These are phyloP conservation scores for Cheilosia vernalis DNA, from an alignment of 2,888 invertebrate species.

Conservation along the genomic window DNA sequence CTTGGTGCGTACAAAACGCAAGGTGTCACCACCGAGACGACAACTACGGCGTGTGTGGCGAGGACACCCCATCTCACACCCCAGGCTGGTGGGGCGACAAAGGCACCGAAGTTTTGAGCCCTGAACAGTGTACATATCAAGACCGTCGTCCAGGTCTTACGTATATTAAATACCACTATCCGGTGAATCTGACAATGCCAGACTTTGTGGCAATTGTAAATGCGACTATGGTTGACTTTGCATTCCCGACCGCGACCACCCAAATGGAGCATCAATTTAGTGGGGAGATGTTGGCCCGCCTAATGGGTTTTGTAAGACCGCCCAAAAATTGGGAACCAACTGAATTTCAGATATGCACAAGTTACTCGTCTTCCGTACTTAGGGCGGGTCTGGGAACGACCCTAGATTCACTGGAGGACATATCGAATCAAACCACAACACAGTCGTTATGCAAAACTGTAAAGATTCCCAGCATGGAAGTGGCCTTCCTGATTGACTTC, in stretches of 20 bases:
- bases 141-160: conserved; percentile 95
- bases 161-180: conserved; percentile 93
- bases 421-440: conserved; percentile 88
- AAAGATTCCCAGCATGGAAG: conserved; percentile 87
- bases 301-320: conserved; percentile 92
- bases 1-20: conserved; percentile 97
- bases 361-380: conserved; percentile 89
- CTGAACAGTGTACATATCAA: conserved; percentile 90
- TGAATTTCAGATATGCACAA: conserved; percentile 90
- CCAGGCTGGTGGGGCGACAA: conserved; percentile 96
- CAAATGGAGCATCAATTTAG: conserved; percentile 88
- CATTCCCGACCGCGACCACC: conserved; percentile 88
- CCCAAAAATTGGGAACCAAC: conserved; percentile 90
- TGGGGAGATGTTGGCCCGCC: conserved; percentile 90
- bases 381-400: conserved; percentile 84
- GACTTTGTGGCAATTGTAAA: conserved; percentile 94
- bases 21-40: conserved; percentile 94
- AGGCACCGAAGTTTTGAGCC: conserved; percentile 89
- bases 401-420: conserved; percentile 83
- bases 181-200: conserved; percentile 93
- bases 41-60: conserved; percentile 91
- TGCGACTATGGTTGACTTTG: conserved; percentile 92
- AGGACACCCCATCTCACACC: conserved; percentile 91
- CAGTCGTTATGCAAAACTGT: conserved; percentile 89
- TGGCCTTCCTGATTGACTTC: conserved; percentile 88